A percentile compares a stretch with the other conserved stretches of the same genome.
phyloP scores from a whole-genome alignment of 2,888 invertebrate species.

The Xylota sylvarum region DNA sequence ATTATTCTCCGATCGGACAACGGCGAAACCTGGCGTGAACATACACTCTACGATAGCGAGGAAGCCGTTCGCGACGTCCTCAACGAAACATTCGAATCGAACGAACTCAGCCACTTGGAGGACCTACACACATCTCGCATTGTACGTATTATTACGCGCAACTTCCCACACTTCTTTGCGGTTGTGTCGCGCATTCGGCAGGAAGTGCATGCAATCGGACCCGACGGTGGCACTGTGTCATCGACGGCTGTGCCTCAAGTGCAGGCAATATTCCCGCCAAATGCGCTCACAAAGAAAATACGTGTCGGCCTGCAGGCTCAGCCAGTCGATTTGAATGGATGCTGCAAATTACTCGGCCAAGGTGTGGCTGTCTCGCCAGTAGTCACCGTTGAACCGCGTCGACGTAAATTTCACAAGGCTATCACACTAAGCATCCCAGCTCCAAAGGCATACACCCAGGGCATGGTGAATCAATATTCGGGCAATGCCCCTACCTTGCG shows the following conservation, averaged over 20 bases:
- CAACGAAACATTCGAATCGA: conserved; percentile 91
- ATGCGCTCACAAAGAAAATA: conserved; percentile 99
- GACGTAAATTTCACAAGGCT: conserved; percentile 99
- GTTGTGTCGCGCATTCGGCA: conserved; percentile 97
- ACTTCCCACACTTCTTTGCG: conserved; percentile 99
- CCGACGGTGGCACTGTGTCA: conserved; percentile 98
- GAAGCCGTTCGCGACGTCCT: conserved; percentile 96
- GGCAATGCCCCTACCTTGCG: conserved; percentile 94
- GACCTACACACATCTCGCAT: conserved; percentile 95
- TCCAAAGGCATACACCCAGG: conserved; percentile 87
- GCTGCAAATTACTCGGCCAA: conserved; percentile 95
- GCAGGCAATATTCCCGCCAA: conserved; percentile 94
- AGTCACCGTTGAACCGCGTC: conserved; percentile 98
- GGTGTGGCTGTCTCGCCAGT: conserved; percentile 99
- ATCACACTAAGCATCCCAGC: conserved; percentile 98
- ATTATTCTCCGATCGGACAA: conserved; percentile 98
- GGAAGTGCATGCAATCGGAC: conserved; percentile 98
- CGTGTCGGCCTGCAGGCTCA: conserved; percentile 99
- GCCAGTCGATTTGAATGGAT: conserved; percentile 93
- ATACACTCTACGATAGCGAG: conserved; percentile 93
- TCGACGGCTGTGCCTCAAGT: conserved; percentile 96
- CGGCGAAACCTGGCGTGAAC: conserved; percentile 99
- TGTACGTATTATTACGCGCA: conserved; percentile 96
- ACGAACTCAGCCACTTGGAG: conserved; percentile 90
- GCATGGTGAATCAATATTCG: conserved; percentile 94